Evolutionary conservation across 2,888 invertebrate species (phyloP), one percentile per base, ranked within the genome.

Genomic region (Acrobasis suavella): DNA sequence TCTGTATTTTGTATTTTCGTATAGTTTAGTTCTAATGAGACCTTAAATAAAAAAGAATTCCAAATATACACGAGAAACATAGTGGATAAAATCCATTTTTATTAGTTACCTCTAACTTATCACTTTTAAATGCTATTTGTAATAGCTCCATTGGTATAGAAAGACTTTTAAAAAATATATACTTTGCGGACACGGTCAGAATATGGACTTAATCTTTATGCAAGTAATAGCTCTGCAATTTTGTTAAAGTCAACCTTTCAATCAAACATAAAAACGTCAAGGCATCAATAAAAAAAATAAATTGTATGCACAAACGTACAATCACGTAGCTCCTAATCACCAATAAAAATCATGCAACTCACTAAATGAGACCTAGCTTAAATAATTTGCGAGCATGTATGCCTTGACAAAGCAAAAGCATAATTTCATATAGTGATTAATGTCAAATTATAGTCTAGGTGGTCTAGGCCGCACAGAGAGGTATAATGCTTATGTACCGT

Each of bases 401-500:
- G n/a, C 5, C n/a, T 46, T 46, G 46, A 46, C 0, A n/a, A 46
- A 2, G n/a, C 8, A 5, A 46, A 46, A n/a, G 46, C 12, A 39
- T 39, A 51, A 67, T 67, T 64, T 67, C 52, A 32, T 64, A 68
- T 67, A 67, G 64, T 62, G 62, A 64, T 63, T 65, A 63, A 50
- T 65, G 65, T 62, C 59, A 17, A 16, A 62, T 60, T 52, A 63
- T 60, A 60, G 67, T 65, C 70, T 62, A 54, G n/a, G 8, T 32
- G 32, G 32, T 38, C 32, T 38, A 14, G n/a, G 38, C 38, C 32
- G 32, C 32, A 32, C 32, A 5, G 8, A 39, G n/a, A n/a, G 9
- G 39, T 3, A n/a, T 49, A 73, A 71, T 74, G 75, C 73, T 74
- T 77, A 80, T 75, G 73, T 81, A 73, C 63, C 64, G 66, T 72